Evolutionary conservation across 2,888 invertebrate genomes (phyloP), one percentile per base, ranked within the genome.

Genomic region (Taenaris catops): DNA sequence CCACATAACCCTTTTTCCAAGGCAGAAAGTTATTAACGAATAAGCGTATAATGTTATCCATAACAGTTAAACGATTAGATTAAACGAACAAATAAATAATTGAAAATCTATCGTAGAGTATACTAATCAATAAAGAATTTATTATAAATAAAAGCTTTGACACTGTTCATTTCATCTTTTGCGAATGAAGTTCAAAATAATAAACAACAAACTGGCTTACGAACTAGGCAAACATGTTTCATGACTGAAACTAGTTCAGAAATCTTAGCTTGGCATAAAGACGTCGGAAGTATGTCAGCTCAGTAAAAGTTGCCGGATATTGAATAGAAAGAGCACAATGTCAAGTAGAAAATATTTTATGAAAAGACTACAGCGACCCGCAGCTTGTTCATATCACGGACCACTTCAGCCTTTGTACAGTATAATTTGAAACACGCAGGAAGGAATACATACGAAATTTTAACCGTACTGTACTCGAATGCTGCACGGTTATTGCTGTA

Each of bases 321-420:
- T 63, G 59, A 61, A 73, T 66, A 63, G 59, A 63, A 59, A 64
- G 53, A 58, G 59, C 57, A 65, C 58, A 70, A 69, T 65, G 74
- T 74, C 69, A 73, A 67, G 58, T 51, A 48, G 57, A 63, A 71
- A 75, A 76, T 76, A 74, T 76, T 76, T 71, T 63, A 76, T 73
- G 70, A 60, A 69, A 61, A 55, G 57, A 62, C 52, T 50, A 52
- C 41, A 51, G 41, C 46, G 46, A 56, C 48, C 53, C 55, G 56
- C 48, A 55, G 55, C 58, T 51, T 49, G 57, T 52, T 49, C 56
- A 67, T 72, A 69, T 71, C 76, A 70, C 73, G 73, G 71, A 35
- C 58, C 59, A 53, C 53, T 57, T 48, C 53, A 51, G 61, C 50
- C 63, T 72, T 52, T 61, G 53, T 65, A 72, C 76, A 17, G 16